phyloP scores from a whole-genome alignment of 2,113 vertebrate species.

The Panthera uncia region DNA sequence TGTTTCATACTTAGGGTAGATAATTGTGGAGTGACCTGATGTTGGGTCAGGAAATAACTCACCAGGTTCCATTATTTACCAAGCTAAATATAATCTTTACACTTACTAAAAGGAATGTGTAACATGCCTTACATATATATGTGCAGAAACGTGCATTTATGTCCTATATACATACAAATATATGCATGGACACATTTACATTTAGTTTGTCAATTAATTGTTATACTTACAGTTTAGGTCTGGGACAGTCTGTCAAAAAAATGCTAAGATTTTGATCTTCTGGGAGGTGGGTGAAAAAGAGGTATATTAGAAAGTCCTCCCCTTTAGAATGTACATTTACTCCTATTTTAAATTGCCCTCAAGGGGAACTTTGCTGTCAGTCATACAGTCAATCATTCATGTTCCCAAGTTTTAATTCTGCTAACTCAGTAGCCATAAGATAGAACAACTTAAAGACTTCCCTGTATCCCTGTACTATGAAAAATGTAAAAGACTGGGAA shows the following conservation, averaged over 20 bases:
- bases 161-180: neutral
- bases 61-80: neutral
- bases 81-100: slow-evolving; percentile 26
- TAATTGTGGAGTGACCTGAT: slow-evolving; percentile 7
- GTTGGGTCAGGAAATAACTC: slow-evolving; percentile 25
- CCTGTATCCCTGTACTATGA: neutral
- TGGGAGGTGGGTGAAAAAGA: neutral
- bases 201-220: neutral
- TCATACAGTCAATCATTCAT: neutral
- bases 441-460: slow-evolving; percentile 19
- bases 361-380: neutral
- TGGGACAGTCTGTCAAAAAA: neutral
- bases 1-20: slow-evolving; percentile 65
- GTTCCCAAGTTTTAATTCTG: slow-evolving; percentile 3
- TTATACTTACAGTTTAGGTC: neutral
- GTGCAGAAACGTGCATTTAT: neutral
- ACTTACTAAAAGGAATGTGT: neutral
- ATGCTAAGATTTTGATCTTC: neutral
- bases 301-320: neutral
- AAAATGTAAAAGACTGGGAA: neutral
- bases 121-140: neutral
- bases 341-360: neutral
- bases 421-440: neutral
- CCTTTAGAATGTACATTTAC: neutral
- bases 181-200: neutral